Base-by-base conservation (phyloP, 1,140 invertebrate genomes). In the Sarcophaga peregrina region DNA sequence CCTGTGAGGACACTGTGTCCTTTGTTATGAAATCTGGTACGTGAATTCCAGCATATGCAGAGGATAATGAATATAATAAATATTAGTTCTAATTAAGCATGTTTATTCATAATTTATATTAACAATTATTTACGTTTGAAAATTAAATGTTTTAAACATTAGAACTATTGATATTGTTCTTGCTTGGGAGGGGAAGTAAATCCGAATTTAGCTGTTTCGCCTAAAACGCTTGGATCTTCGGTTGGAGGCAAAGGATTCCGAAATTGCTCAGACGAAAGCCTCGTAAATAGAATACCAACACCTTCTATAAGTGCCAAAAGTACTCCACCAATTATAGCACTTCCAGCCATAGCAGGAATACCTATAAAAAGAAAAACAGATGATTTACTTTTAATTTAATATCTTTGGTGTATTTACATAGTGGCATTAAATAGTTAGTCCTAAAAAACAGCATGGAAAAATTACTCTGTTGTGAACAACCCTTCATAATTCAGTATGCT, bases 301-400 rank as follows among this genome's bases (percentile, higher is more conserved):
- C 98, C 98, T 94, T 99, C 98, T 85, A 99, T 99, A 83, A 99
- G 92, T 54, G 97, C 97, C 82, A 99, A 91, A 48, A 99, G 92
- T 75, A 99, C 94, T 83, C 97, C 98, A 81, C 98, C 98, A 84
- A 99, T 96, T 46, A 99, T 91, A 15, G 98, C 98, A 92, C 97
- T 98, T 7, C 97, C 98, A 83, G 96, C 94, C 97, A 99, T 99
- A 0, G 97, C 96, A 80, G 94, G 95, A n/a, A 95, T 91, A 88
- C 92, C 92, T 92, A 73, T 54, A 85, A 80, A 90, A 87, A 81
- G 84, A 58, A 58, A n/a, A n/a, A n/a, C 7, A n/a, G 13, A 58
- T 58, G 13, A 58, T n/a, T 13, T 58, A 13, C 15, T 58, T 58
- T 58, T 11, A 15, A 58, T 58, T 11, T 58, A 13, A 15, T 58